These are phyloP conservation scores for Meteorus cinctellus DNA, from an alignment of 2,888 invertebrate species.

Conservation along the genomic window DNA sequence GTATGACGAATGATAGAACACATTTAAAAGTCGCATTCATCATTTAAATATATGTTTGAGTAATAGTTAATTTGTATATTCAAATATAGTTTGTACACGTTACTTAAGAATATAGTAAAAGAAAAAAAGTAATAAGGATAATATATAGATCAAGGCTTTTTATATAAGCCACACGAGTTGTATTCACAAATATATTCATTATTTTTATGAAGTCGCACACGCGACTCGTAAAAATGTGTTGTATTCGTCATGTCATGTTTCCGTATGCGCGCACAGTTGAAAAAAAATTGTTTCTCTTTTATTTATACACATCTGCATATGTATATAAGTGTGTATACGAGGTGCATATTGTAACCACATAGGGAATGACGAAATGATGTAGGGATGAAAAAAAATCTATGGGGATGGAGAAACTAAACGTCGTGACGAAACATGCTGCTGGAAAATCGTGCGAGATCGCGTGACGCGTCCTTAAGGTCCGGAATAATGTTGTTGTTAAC, in stretches of 20 bases:
- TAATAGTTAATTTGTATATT: background rate
- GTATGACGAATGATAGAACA: background rate
- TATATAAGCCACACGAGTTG: slow-evolving; percentile 1
- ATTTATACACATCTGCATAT: background rate
- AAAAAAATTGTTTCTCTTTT: background rate
- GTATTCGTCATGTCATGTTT: slow-evolving; percentile 4
- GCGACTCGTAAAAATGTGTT: slow-evolving; percentile 29
- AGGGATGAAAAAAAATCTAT: background rate
- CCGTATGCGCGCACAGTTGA: slow-evolving; percentile 7
- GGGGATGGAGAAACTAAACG: background rate
- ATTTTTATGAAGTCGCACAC: slow-evolving; percentile 26
- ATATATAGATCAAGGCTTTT: slow-evolving; percentile 37
- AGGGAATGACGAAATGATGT: background rate
- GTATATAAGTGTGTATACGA: background rate
- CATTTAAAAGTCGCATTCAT: background rate
- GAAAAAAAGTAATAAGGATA: slow-evolving; percentile 19
- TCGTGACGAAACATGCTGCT: slow-evolving; percentile 1
- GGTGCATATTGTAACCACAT: background rate
- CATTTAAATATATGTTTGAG: background rate
- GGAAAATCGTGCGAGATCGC: slow-evolving; percentile 50
- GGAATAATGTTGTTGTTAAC: slow-evolving; percentile 50
- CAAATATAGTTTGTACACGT: background rate
- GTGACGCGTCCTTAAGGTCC: slow-evolving; percentile 49
- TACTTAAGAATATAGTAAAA: background rate
- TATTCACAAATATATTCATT: slow-evolving; percentile 25